Conservation (phyloP, 2,888 invertebrate genomes). For the Lumbricus terrestris region DNA sequence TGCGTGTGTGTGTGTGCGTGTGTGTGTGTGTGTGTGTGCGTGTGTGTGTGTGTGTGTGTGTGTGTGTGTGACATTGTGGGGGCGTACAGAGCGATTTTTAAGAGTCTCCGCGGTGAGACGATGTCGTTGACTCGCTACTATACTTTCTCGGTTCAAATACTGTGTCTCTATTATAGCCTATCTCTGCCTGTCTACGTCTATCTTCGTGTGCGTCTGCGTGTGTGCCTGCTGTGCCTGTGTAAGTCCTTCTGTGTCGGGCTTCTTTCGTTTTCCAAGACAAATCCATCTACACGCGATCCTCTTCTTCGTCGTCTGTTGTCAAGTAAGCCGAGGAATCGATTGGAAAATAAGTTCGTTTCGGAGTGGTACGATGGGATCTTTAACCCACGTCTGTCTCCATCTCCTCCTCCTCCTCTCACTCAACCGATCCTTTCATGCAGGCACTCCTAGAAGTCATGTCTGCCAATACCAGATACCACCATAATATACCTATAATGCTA, state of each 20-base stretch:
- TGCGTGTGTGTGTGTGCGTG: background rate
- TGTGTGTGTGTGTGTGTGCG: background rate
- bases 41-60: background rate
- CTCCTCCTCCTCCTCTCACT: background rate
- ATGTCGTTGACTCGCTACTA: background rate
- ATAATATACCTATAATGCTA: too few relatives aligned
- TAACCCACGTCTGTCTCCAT: background rate
- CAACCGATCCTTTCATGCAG: background rate
- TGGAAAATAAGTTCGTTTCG: background rate
- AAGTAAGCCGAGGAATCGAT: background rate
- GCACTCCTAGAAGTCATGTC: background rate
- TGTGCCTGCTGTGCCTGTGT: background rate
- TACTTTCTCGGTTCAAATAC: background rate
- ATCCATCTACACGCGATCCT: background rate
- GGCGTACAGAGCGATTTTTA: too few relatives aligned
- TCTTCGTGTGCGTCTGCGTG: background rate
- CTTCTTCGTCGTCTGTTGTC: background rate
- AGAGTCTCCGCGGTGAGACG: background rate
- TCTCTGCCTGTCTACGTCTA: background rate
- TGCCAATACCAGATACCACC: slow-evolving; percentile 3
- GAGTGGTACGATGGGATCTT: background rate
- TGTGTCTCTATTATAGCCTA: too few relatives aligned
- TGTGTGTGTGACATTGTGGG: too few relatives aligned
- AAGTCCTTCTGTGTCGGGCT: background rate
- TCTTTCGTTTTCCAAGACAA: background rate